phyloP scores from a whole-genome alignment of 2,888 invertebrate species.

The Chymomyza caudatula region DNA sequence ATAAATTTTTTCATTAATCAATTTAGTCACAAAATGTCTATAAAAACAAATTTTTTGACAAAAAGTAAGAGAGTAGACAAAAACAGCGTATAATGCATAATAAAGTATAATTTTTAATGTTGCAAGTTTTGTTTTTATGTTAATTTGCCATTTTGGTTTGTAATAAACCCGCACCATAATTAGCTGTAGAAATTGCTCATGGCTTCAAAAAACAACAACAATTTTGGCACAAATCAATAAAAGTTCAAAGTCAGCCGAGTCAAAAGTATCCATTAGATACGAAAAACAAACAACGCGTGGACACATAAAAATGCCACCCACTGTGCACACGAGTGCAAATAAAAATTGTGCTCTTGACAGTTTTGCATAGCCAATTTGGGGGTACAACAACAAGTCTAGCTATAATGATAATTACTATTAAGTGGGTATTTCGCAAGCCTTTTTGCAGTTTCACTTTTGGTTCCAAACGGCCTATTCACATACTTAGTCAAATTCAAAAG shows the following conservation, averaged over 20 bases:
- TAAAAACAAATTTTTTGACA: constrained; percentile 40
- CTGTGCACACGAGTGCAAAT: constrained; percentile 60
- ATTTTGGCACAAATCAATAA: constrained; percentile 67
- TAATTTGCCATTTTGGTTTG: constrained; percentile 66
- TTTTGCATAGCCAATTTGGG: constrained; percentile 54
- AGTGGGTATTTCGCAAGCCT: background rate
- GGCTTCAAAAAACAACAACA: constrained; percentile 44
- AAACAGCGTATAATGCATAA: constrained; percentile 35
- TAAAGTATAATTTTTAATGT: constrained; percentile 62
- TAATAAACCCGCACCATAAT: constrained; percentile 50
- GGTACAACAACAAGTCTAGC: background rate
- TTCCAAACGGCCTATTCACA: background rate
- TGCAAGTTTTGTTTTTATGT: constrained; percentile 69
- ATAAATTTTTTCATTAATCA: constrained; percentile 69
- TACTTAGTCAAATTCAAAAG: too few relatives aligned
- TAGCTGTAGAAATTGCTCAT: constrained; percentile 30
- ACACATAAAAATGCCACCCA: constrained; percentile 60
- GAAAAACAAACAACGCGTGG: constrained; percentile 5
- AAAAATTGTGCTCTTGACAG: constrained; percentile 39
- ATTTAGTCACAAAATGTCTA: constrained; percentile 68
- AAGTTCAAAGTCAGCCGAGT: constrained; percentile 37
- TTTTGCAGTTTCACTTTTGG: background rate
- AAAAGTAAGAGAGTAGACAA: constrained; percentile 28
- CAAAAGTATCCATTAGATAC: constrained; percentile 28
- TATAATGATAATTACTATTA: background rate